Percentiles rank a stretch among this genome's conserved stretches.
phyloP scores from a whole-genome alignment of 2,888 invertebrate species.

The Megalurothrips usitatus region DNA sequence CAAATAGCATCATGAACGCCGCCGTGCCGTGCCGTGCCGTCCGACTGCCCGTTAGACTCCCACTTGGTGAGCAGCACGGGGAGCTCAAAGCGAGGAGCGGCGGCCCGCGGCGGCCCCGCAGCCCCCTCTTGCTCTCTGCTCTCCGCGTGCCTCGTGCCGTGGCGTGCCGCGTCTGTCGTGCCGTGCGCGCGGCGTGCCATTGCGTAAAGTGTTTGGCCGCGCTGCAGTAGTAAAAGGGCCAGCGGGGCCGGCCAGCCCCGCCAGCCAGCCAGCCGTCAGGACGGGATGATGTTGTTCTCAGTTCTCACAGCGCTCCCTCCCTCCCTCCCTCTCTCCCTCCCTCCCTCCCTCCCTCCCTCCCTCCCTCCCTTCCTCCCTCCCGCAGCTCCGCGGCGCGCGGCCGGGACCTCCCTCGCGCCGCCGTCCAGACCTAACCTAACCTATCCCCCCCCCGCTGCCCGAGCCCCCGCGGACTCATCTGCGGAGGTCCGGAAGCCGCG shows the following conservation, averaged over 20 bases:
- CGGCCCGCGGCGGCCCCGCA: not conserved
- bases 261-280: not conserved
- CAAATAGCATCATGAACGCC: constrained; percentile 14
- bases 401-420: no score
- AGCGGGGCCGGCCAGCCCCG: not conserved
- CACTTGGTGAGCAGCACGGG: not conserved
- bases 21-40: not conserved
- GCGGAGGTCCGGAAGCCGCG: no score
- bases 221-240: not conserved
- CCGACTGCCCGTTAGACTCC: constrained; percentile 1
- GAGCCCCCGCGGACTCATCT: no score
- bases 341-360: not conserved
- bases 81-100: not conserved
- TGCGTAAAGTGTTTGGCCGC: constrained; percentile 7
- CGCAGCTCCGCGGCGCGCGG: no score
- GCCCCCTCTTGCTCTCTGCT: not conserved
- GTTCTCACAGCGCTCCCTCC: not conserved
- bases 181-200: not conserved
- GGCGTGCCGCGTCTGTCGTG: no score
- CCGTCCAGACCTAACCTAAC: no score
- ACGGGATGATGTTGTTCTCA: not conserved
- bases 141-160: not conserved
- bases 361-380: no score
- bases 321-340: not conserved
- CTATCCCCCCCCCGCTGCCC: no score